A percentile compares a stretch with the other conserved stretches of the same genome.
phyloP scores from a whole-genome alignment of 2,888 invertebrate genomes.

The Tuta absoluta region DNA sequence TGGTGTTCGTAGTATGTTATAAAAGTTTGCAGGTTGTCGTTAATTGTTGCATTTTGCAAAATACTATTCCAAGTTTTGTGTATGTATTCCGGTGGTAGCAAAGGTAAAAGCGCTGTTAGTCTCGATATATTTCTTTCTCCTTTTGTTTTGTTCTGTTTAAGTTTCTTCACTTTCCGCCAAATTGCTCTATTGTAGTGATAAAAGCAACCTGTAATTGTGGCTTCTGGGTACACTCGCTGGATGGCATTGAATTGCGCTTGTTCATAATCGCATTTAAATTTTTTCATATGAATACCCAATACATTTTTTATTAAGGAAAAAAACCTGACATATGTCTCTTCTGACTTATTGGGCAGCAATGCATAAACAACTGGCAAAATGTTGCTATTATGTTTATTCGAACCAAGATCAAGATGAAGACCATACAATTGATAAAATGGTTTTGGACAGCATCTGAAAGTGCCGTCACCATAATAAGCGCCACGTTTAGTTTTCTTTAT shows the following conservation, averaged over 20 bases:
- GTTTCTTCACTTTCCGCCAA: not conserved
- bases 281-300: conserved; percentile 10
- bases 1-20: not conserved
- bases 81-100: conserved; percentile 22
- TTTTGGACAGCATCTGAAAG: conserved; percentile 14
- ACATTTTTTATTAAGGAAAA: conserved; percentile 20
- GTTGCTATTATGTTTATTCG: not conserved
- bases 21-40: not conserved
- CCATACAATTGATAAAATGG: conserved; percentile 22
- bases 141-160: not conserved
- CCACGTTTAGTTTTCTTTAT: not conserved
- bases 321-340: conserved; percentile 18
- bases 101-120: conserved; percentile 9
- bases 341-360: conserved; percentile 15
- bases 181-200: not conserved
- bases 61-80: conserved; percentile 14
- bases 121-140: not conserved
- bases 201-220: not conserved
- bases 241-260: conserved; percentile 17
- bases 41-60: not conserved
- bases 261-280: conserved; percentile 20
- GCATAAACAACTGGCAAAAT: not conserved
- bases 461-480: conserved; percentile 4
- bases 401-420: conserved; percentile 11
- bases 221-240: conserved; percentile 17